phyloP scores from a whole-genome alignment of 2,888 invertebrate genomes.

The Autographa gamma region DNA sequence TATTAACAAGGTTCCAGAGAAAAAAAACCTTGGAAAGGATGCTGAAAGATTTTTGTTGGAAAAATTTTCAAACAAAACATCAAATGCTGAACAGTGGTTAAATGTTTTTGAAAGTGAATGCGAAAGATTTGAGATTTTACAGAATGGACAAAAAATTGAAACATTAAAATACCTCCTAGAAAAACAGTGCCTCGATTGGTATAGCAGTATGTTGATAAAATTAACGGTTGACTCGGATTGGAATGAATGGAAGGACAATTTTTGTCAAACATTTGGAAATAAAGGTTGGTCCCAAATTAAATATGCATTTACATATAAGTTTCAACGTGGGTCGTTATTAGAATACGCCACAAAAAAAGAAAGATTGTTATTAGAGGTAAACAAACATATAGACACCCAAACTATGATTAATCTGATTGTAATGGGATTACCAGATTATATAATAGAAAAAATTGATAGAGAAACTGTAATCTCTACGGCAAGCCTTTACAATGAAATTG shows the following conservation, averaged over 20 bases:
- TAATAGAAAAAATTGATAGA: conserved; percentile 14
- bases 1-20: no score
- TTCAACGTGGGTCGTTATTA: conserved; percentile 35
- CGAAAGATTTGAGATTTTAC: conserved; percentile 8
- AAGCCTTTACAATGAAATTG: conserved; percentile 8
- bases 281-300: conserved; percentile 50
- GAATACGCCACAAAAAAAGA: conserved; percentile 52
- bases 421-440: conserved; percentile 11
- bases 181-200: conserved; percentile 8
- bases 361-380: conserved; percentile 39
- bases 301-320: conserved; percentile 53
- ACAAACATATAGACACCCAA: conserved; percentile 29
- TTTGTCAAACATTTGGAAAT: conserved; percentile 48
- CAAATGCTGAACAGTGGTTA: conserved; percentile 45
- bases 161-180: conserved; percentile 1
- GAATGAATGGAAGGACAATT: conserved; percentile 33
- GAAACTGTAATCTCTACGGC: conserved; percentile 2
- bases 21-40: neutral
- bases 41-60: conserved; percentile 20
- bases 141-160: conserved; percentile 1
- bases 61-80: conserved; percentile 31
- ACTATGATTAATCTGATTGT: conserved; percentile 43
- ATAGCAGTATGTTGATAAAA: conserved; percentile 13
- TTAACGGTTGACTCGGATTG: neutral
- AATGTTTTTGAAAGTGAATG: conserved; percentile 43